Evolutionary conservation across 2,888 invertebrate species (phyloP).

Genomic region (Thera britannica): DNA sequence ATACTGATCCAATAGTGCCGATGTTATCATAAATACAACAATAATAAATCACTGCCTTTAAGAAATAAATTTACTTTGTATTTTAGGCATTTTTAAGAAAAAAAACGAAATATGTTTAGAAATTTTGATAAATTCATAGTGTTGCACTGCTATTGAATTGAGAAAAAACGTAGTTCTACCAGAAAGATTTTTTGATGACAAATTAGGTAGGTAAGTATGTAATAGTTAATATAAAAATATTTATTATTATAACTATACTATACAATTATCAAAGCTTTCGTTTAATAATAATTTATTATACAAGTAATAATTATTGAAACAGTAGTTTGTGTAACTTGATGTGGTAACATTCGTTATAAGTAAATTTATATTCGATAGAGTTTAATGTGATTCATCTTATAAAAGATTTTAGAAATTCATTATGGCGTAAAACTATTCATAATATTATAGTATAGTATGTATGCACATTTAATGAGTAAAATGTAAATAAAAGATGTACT

Average conservation of each 20-base stretch:
- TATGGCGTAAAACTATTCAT: conserved; percentile 9
- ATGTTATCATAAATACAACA: background rate
- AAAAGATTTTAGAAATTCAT: conserved; percentile 30
- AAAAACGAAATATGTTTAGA: too few relatives aligned
- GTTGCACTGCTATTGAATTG: conserved; percentile 34
- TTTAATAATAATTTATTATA: conserved; percentile 3
- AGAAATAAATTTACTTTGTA: background rate
- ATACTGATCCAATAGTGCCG: too few relatives aligned
- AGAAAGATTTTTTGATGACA: background rate
- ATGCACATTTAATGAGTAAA: background rate
- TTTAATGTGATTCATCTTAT: conserved; percentile 34
- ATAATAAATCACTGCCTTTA: conserved; percentile 14
- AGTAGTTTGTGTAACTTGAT: conserved; percentile 33
- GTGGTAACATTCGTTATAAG: conserved; percentile 26
- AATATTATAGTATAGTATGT: background rate
- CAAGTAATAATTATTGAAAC: conserved; percentile 1
- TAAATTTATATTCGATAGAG: conserved; percentile 29
- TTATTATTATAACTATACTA: conserved; percentile 8
- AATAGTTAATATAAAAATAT: background rate
- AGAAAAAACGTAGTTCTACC: conserved; percentile 12
- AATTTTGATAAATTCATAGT: too few relatives aligned
- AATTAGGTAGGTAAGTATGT: background rate
- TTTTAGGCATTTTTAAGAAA: background rate
- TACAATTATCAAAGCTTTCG: background rate
- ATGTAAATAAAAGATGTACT: background rate